Evolutionary conservation across 2,797 vertebrate genomes (phyloP), one percentile per base, ranked within the genome.

Genomic region (Acomys russatus): DNA sequence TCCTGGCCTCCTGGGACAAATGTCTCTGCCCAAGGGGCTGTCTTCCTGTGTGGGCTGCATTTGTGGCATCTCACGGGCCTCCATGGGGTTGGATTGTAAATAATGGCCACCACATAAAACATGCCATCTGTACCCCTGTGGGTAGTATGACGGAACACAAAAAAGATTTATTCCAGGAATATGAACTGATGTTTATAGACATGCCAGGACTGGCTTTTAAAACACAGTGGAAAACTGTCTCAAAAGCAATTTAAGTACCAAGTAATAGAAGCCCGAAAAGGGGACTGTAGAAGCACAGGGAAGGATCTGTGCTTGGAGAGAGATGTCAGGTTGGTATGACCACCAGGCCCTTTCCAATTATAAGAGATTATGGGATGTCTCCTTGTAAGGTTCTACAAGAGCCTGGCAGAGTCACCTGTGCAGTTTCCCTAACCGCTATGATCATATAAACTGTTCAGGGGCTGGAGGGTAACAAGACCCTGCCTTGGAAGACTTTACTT

Each of bases 131-230:
- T 96, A 90, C 90, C 97, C 98, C 97, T 97, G 97, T 98, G 98
- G 98, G 96, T 96, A 97, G 92, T 66, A 92, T 77, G 88, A 98
- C 92, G 96, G 95, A 94, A 97, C 95, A 97, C 96, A 98, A 94
- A 97, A 96, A 97, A 94, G 96, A 97, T 96, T 97, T 97, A 97
- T 98, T 98, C 98, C 97, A 98, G 98, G 96, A 98, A 98, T 97
- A 97, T 89, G 97, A 98, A 98, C 94, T 98, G 96, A 95, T 98
- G 97, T 98, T 98, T 98, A 97, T 95, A 96, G 96, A 97, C 96
- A 97, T 96, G 94, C 96, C 85, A 95, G 94, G 84, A 82, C 96
- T 86, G 91, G 88, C 94, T 96, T 97, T 97, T 96, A 95, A 93
- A 97, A 97, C 92, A 97, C 94, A 97, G 97, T 94, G 95, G 97